Conservation (phyloP, 2,888 invertebrate species). For the Andricus quercusramuli region DNA sequence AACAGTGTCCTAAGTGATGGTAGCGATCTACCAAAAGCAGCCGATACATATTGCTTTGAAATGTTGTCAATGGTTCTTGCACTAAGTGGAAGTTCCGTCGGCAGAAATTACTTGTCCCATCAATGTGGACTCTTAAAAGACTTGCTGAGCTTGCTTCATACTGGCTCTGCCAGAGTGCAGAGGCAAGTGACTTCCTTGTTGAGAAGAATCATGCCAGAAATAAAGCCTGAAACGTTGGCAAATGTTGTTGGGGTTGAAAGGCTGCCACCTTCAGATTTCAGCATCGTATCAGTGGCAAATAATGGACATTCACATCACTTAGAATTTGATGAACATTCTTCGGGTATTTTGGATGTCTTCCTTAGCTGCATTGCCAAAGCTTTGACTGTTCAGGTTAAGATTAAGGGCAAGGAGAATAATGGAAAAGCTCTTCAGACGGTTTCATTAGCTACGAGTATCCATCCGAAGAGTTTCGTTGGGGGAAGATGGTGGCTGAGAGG, state of each 20-base stretch:
- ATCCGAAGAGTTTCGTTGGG: constrained; percentile 82
- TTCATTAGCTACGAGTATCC: constrained; percentile 82
- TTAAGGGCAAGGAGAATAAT: constrained; percentile 82
- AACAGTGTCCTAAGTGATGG: constrained; percentile 76
- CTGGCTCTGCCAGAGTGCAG: constrained; percentile 96
- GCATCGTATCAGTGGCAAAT: constrained; percentile 83
- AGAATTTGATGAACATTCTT: constrained; percentile 80
- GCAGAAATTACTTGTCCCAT: constrained; percentile 93
- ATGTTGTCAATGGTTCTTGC: constrained; percentile 97
- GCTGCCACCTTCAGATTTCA: constrained; percentile 88
- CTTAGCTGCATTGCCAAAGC: constrained; percentile 95
- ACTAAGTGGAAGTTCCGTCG: constrained; percentile 94
- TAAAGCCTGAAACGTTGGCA: constrained; percentile 91
- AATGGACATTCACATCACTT: constrained; percentile 77
- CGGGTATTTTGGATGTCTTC: constrained; percentile 93
- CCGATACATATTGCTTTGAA: constrained; percentile 98
- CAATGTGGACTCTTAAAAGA: constrained; percentile 92
- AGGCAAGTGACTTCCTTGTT: constrained; percentile 94
- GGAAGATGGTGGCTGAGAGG: constrained; percentile 93
- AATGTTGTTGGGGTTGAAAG: constrained; percentile 86
- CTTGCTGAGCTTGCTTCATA: constrained; percentile 92
- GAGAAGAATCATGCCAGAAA: constrained; percentile 93
- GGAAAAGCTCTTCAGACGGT: constrained; percentile 80
- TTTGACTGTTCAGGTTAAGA: constrained; percentile 93
- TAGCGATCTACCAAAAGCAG: constrained; percentile 80